Base-by-base conservation (phyloP, 2,888 invertebrate genomes). In the Pasiphila rectangulata region DNA sequence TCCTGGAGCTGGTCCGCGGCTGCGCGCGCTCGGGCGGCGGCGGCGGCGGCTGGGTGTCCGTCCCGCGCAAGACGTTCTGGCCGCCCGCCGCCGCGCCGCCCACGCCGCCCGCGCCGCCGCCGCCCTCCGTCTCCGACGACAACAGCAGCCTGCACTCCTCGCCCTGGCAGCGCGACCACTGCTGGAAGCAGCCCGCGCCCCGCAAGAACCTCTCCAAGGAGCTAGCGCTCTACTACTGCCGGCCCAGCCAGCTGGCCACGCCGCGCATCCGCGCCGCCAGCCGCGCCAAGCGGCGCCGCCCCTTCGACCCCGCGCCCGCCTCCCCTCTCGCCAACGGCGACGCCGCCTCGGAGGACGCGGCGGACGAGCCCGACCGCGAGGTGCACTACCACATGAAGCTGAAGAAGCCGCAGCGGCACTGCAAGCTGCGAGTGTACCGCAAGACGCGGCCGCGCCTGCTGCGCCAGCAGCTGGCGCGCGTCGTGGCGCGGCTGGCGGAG, bases 121-220 rank as follows among this genome's bases (percentile, higher is more conserved):
- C 69, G 62, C 93, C 96, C 78, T 95, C 95, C 86, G 95, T 94
- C 84, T 95, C 96, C 69, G 96, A 96, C 90, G 96, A 96, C 84
- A 96, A 95, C 87, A 95, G 95, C 73, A 96, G 96, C 59, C 92
- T 96, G 75, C 95, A 96, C 80, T 96, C 96, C 61, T 96, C 96
- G 69, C 96, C 96, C 53, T 96, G 96, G 95, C 95, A 95, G 84
- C 92, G 96, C 64, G 96, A 96, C 83, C 95, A 95, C 85, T 94
- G 94, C 75, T 96, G 96, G 95, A 96, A 96, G 82, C 96, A 96
- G 82, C 88, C 92, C 57, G 90, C 92, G 59, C 96, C 96, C 47
- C 92, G 93, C 65, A 92, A 92, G 59, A 92, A 93, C 76, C 88
- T 93, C 58, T 93, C 94, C 73, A 92, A 92, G 73, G 93, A 94